Conservation (phyloP, 2,888 invertebrate species). For the Amphiduros pacificus region DNA sequence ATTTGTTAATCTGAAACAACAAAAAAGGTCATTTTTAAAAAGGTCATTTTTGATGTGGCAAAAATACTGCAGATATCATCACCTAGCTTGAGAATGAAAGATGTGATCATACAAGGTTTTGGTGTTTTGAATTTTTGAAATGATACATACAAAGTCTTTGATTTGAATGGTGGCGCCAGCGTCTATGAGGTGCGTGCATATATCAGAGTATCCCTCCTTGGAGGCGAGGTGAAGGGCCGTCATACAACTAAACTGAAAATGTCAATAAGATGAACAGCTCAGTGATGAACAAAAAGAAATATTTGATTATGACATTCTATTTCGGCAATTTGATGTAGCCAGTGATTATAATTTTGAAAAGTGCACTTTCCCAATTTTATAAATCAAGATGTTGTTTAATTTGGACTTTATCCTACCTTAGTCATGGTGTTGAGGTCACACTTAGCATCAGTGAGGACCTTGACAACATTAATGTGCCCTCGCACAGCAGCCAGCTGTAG, state of each 20-base stretch:
- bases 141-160: slow-evolving; percentile 33
- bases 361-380: too few species aligned
- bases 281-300: too few species aligned
- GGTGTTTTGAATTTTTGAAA: neutral
- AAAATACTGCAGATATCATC: neutral
- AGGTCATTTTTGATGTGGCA: neutral
- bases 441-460: slow-evolving; percentile 28
- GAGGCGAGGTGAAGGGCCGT: slow-evolving; percentile 44
- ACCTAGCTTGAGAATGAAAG: neutral
- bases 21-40: neutral
- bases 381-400: too few species aligned
- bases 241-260: slow-evolving; percentile 40
- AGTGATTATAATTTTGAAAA: too few species aligned
- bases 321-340: too few species aligned
- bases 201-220: slow-evolving; percentile 30
- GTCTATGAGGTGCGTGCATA: slow-evolving; percentile 35
- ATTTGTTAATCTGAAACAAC: slow-evolving; percentile 10
- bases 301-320: too few species aligned
- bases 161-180: slow-evolving; percentile 31
- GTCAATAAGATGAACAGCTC: neutral
- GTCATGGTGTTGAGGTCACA: slow-evolving; percentile 32
- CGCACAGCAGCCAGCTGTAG: slow-evolving; percentile 35
- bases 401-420: neutral
- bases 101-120: neutral
- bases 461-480: slow-evolving; percentile 27